A percentile compares a stretch with the other conserved stretches of the same genome.
Evolutionary conservation across 2,888 invertebrate genomes (phyloP).

Genomic region (Caenorhabditis drosophilae): DNA sequence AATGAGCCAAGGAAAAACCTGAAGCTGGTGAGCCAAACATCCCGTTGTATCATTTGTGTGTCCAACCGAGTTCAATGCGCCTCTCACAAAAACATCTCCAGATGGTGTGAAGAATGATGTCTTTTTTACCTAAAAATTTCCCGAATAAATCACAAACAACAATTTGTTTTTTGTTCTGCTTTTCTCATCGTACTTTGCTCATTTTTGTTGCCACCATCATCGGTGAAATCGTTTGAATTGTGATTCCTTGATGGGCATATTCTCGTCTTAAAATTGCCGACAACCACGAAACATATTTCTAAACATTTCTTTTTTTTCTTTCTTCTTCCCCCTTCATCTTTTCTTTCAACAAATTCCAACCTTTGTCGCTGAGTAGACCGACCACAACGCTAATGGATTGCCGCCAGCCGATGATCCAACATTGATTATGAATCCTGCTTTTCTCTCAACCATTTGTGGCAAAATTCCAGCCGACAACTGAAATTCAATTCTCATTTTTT

Average conservation of each 20-base stretch:
- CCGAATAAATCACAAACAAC: background rate
- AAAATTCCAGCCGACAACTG: constrained; percentile 83
- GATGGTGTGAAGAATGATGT: constrained; percentile 60
- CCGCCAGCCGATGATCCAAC: constrained; percentile 83
- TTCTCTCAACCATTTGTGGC: constrained; percentile 82
- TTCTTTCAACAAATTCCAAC: constrained; percentile 69
- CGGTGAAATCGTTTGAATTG: constrained; percentile 65
- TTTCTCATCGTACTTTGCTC: constrained; percentile 55
- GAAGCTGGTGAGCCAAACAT: constrained; percentile 58
- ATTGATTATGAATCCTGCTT: constrained; percentile 86
- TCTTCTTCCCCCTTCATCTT: background rate
- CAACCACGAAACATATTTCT: constrained; percentile 64
- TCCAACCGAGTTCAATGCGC: constrained; percentile 60
- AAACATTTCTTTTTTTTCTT: constrained; percentile 9
- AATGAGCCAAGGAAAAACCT: too few species aligned
- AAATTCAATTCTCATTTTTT: constrained; percentile 16
- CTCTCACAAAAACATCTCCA: constrained; percentile 46
- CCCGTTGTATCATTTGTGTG: constrained; percentile 62
- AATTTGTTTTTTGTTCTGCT: background rate
- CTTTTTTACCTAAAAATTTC: constrained; percentile 26
- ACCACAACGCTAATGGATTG: constrained; percentile 75
- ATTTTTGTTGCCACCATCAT: constrained; percentile 67
- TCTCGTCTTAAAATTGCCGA: constrained; percentile 69
- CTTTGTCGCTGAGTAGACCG: constrained; percentile 88
- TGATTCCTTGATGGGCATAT: constrained; percentile 70